Base-by-base conservation (phyloP, 2,888 invertebrate genomes). In the Digitonthophagus gazella region DNA sequence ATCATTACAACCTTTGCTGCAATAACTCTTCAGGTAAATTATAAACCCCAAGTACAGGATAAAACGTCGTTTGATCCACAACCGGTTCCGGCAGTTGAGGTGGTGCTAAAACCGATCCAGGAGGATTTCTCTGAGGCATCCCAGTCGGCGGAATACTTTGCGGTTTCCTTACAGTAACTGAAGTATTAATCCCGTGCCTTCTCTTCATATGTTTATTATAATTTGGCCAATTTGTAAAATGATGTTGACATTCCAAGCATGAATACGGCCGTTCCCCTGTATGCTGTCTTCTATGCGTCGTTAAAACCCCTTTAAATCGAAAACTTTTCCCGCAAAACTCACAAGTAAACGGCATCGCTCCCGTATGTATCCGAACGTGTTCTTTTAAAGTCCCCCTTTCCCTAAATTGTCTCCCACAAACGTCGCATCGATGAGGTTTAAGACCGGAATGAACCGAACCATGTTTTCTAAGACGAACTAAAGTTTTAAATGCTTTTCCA, bases 191-290 rank as follows among this genome's bases (percentile, higher is more conserved):
- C 44, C 89, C 89, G 72, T 92, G 92, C 20, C 91, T 84, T 19
- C 92, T 82, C 81, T 91, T 92, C 90, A 92, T 91, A 78, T 93
- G 93, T 75, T 93, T 93, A 76, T 92, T 92, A 76, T 91, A 92
- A 81, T 93, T 93, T 0, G 92, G 91, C 92, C 92, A 92, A 78
- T 93, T 92, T 0, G 92, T 91, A 74, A 93, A 93, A 76, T 91
- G 87, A 78, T 88, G 89, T 67, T 89, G 88, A 76, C 93, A 93
- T 72, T 89, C 88, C 44, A 87, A 80, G 75, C 93, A 93, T 0
- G 89, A 87, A 77, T 92, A 93, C 0, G 92, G 93, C 28, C 91
- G 86, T 54, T 89, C 90, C 0, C 88, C 89, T 0, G 89, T 90
- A 73, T 93, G 93, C 74, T 90, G 90, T 11, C 91, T 82, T 69